Conservation (phyloP, 1,140 invertebrate species). For the Oscheius sp. region DNA sequence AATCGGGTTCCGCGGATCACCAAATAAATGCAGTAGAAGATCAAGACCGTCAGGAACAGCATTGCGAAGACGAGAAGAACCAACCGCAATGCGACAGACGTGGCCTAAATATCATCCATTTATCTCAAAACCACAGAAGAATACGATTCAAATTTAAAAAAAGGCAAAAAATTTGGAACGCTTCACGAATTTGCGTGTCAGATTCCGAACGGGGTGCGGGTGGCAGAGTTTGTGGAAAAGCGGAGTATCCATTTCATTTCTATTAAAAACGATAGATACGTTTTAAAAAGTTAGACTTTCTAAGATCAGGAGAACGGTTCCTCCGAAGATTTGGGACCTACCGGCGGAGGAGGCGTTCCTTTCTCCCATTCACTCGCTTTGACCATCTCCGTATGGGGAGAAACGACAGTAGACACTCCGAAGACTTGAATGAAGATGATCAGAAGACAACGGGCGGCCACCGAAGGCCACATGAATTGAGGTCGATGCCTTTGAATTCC, state of each 20-base stretch:
- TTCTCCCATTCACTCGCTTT: neutral
- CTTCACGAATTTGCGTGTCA: constrained; percentile 84
- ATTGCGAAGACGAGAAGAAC: constrained; percentile 29
- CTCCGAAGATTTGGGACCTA: neutral
- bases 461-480: constrained; percentile 20
- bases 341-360: neutral
- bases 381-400: neutral
- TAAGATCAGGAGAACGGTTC: too few species aligned
- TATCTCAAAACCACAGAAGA: too few species aligned
- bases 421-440: constrained; percentile 16
- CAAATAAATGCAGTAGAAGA: constrained; percentile 22
- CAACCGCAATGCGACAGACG: constrained; percentile 5
- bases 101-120: neutral
- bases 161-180: constrained; percentile 68
- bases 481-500: constrained; percentile 10
- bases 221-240: too few species aligned
- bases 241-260: neutral
- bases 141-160: too few species aligned
- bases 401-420: constrained; percentile 21
- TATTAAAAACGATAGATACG: too few species aligned
- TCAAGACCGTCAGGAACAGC: constrained; percentile 18
- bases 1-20: constrained; percentile 14
- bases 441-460: constrained; percentile 11
- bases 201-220: too few species aligned
- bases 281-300: too few species aligned